Evolutionary conservation across 2,888 invertebrate species (phyloP), one percentile per base, ranked within the genome.

Genomic region (Leptodirus hochenwartii): DNA sequence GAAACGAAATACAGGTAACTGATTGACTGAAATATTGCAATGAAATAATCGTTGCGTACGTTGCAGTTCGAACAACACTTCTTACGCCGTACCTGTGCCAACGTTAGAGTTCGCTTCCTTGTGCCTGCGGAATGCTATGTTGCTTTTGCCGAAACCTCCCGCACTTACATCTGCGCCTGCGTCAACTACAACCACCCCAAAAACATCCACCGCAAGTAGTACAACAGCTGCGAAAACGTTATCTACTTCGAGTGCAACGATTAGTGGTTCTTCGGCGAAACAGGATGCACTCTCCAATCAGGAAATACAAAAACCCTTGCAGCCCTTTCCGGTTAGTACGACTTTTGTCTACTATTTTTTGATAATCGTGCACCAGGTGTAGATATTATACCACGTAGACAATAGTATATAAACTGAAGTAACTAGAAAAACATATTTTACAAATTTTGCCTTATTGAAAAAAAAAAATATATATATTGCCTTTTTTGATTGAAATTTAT

Each of bases 101-200:
- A 84, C 82, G 5, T 55, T 93, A 41, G 87, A 90, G 58, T 93
- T 91, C 61, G 90, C 84, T 3, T 74, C 76, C 1, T 56, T 90
- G 15, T 91, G 91, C 54, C 56, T 93, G 31, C 70, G 79, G 39
- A 93, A 90, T 58, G 87, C 91, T 8, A 58, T 76, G 17, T 62
- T 69, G 5, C 56, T 85, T 29, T 54, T 87, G 17, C 74, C 75
- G 1, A 61, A 64, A 15, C 63, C 54, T 31, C 46, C 49, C 9
- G 46, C 45, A 4, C 35, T 45, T 3, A 44, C 49, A 10, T 50
- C 51, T 5, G 64, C 64, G 8, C 51, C 57, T 4, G 40, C 50
- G 27, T 24, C 20, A 20, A 20, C 6, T 20, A n/a, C 6, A 20
- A 20, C 20, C 6, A n/a, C 6, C n/a, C 20, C 20, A 20, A 20